These are phyloP conservation scores for Poeciliopsis infans DNA, from an alignment of 2,797 vertebrate species.

Conservation along the genomic window DNA sequence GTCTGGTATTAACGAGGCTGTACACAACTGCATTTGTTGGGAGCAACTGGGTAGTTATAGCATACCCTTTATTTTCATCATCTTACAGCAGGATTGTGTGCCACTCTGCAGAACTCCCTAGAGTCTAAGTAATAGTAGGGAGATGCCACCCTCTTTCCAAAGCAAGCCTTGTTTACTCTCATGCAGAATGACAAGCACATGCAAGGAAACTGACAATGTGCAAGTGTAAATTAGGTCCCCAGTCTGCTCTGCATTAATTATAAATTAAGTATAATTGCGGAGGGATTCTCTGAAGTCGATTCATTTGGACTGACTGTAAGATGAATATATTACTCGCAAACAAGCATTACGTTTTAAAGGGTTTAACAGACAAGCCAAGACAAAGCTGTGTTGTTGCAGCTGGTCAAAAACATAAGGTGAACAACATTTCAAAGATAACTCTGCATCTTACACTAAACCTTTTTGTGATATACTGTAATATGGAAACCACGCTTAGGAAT, in stretches of 20 bases:
- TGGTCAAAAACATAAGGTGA: slow-evolving; percentile 34
- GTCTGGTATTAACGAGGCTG: slow-evolving; percentile 51
- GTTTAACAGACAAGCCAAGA: slow-evolving; percentile 41
- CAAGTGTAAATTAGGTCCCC: slow-evolving; percentile 84
- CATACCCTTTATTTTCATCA: slow-evolving; percentile 70
- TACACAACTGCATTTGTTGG: slow-evolving; percentile 66
- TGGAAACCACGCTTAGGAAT: slow-evolving; percentile 5
- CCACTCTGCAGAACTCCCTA: slow-evolving; percentile 64
- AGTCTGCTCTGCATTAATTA: slow-evolving; percentile 83
- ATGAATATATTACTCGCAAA: slow-evolving; percentile 72
- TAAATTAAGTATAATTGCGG: slow-evolving; percentile 83
- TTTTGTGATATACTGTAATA: slow-evolving; percentile 20
- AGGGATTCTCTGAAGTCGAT: slow-evolving; percentile 82
- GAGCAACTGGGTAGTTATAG: slow-evolving; percentile 51
- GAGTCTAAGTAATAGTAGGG: slow-evolving; percentile 71
- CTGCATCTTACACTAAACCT: not conserved
- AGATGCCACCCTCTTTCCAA: slow-evolving; percentile 73
- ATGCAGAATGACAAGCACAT: slow-evolving; percentile 82
- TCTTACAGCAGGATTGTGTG: slow-evolving; percentile 68
- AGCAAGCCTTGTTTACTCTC: slow-evolving; percentile 79
- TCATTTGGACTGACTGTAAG: slow-evolving; percentile 76
- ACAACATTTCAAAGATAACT: slow-evolving; percentile 27
- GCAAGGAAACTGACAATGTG: slow-evolving; percentile 78
- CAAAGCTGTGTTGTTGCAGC: slow-evolving; percentile 17
- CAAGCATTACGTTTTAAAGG: slow-evolving; percentile 57